Evolutionary conservation across 2,113 vertebrate genomes (phyloP), one percentile per base, ranked within the genome.

Genomic region (Riparia riparia): DNA sequence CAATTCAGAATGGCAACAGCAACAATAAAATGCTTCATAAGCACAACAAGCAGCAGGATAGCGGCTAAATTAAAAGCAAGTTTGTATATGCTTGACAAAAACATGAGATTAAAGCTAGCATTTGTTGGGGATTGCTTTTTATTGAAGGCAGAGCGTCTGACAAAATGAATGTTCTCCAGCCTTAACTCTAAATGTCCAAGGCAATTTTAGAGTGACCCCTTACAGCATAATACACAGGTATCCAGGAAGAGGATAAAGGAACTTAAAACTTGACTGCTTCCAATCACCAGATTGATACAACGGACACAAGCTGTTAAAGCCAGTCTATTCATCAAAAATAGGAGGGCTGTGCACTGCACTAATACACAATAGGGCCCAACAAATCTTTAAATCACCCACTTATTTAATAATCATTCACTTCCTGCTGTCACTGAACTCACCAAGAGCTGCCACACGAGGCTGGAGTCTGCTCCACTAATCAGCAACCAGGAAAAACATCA

Each of bases 41-140:
- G 82, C 76, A 89, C 79, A 86, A 93, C 70, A 85, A 93, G 66
- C 91, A 95, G 91, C 53, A 81, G 64, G 66, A 80, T 4, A 60
- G 71, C 2, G 1, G 71, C 87, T 88, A 94, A 96, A 95, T 93
- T 83, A 95, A 96, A 96, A 73, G 82, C 71, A 95, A 95, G 56
- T 73, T 95, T 81, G 76, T 37, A 78, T 93, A 90, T 10, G 68
- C 71, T 73, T 73, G 71, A 94, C 79, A 74, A 93, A 92, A 86
- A 25, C 90, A 88, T 9, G 37, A 93, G 80, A 90, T 89, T 94
- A 95, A 95, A 88, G 80, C 64, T 77, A 58, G 51, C 47, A 32
- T 50, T 81, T 87, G 51, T 17, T 42, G 50, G 82, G 71, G 86
- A 85, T 24, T 37, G 45, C 24, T 32, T 66, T 86, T 77, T 66